Evolutionary conservation across 1,140 invertebrate species (phyloP).

Genomic region (Acromyrmex echinatior): DNA sequence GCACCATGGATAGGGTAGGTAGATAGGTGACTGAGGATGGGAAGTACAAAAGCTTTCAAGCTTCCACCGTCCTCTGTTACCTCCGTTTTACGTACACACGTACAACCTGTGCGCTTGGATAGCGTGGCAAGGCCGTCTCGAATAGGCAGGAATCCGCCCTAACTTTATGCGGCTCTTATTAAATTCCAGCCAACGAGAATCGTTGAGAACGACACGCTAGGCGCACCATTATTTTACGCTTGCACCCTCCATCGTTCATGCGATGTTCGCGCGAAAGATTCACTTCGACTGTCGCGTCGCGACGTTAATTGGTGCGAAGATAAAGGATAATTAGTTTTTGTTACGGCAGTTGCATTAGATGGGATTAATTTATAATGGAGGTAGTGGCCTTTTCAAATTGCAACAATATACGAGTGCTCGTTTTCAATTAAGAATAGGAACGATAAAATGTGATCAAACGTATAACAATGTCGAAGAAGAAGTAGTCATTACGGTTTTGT

Average conservation of each 20-base stretch:
- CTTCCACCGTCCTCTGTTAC: neutral
- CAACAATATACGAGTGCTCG: neutral
- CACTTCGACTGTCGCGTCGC: conserved; percentile 33
- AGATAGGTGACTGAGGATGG: conserved; percentile 56
- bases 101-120: neutral
- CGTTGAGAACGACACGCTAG: conserved; percentile 74
- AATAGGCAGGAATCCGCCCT: conserved; percentile 75
- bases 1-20: conserved; percentile 8
- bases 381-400: neutral
- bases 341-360: neutral
- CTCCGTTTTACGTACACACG: conserved; percentile 47
- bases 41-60: conserved; percentile 75
- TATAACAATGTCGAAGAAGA: neutral
- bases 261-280: conserved; percentile 44
- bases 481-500: conserved; percentile 6
- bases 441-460: neutral
- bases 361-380: neutral
- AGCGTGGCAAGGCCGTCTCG: conserved; percentile 57
- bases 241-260: conserved; percentile 38
- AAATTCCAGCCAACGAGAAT: conserved; percentile 79
- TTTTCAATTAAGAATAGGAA: neutral
- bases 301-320: conserved; percentile 22
- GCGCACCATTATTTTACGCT: conserved; percentile 66
- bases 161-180: conserved; percentile 81
- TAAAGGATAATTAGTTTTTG: conserved; percentile 29